A percentile compares a stretch with the other conserved stretches of the same genome.
These are phyloP conservation scores for Acrocephalus scirpaceus DNA, from an alignment of 2,797 vertebrate species.

Conservation along the genomic window DNA sequence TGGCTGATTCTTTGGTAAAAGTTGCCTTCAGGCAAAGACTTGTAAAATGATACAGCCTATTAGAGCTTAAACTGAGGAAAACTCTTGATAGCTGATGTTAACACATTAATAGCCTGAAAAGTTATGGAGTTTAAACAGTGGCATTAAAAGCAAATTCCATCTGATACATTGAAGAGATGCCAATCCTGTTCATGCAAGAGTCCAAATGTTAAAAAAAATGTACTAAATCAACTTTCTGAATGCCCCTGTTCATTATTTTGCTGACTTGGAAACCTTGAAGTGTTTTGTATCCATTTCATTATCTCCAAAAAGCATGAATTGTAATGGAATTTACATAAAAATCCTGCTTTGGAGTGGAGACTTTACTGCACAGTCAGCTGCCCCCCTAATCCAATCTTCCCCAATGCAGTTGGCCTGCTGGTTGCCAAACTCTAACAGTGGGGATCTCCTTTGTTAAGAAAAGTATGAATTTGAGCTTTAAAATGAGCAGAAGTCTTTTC, in stretches of 20 bases:
- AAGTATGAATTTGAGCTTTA: slow-evolving; percentile 84
- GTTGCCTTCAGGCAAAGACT: slow-evolving; percentile 48
- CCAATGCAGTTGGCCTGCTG: slow-evolving; percentile 79
- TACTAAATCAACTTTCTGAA: slow-evolving; percentile 68
- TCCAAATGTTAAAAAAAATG: slow-evolving; percentile 70
- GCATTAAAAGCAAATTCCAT: slow-evolving; percentile 62
- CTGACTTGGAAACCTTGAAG: slow-evolving; percentile 84
- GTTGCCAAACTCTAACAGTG: slow-evolving; percentile 86
- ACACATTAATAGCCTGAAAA: slow-evolving; percentile 68
- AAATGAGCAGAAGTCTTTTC: slow-evolving; percentile 82
- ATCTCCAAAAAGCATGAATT: slow-evolving; percentile 81
- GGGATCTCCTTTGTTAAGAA: slow-evolving; percentile 86
- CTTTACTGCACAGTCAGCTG: slow-evolving; percentile 83
- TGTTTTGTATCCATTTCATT: slow-evolving; percentile 87
- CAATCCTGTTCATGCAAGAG: slow-evolving; percentile 73
- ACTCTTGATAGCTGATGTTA: slow-evolving; percentile 64
- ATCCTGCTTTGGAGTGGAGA: slow-evolving; percentile 81
- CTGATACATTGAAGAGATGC: slow-evolving; percentile 67
- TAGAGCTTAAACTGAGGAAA: slow-evolving; percentile 69
- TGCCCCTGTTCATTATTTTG: slow-evolving; percentile 83
- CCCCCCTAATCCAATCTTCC: slow-evolving; percentile 91
- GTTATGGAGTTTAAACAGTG: slow-evolving; percentile 63
- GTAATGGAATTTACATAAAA: slow-evolving; percentile 92
- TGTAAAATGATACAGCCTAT: slow-evolving; percentile 57
- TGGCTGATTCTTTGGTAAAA: slow-evolving; percentile 15